Percentiles rank a stretch among this genome's conserved stretches.
Evolutionary conservation across 2,113 vertebrate species (phyloP).

Genomic region (Acrocephalus kingi): DNA sequence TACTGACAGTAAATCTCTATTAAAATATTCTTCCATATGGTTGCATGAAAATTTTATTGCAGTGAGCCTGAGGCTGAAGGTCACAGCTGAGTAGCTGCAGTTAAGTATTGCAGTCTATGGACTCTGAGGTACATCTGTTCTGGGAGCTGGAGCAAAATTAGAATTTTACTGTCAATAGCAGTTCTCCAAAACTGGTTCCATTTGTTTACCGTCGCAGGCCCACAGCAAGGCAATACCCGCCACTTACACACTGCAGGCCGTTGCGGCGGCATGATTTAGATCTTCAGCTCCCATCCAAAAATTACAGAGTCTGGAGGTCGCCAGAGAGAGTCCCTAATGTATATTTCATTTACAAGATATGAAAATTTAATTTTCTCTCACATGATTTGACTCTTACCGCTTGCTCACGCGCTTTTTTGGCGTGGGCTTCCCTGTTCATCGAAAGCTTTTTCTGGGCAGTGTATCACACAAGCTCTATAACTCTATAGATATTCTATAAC

Average conservation of each 20-base stretch:
- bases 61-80: constrained; percentile 91
- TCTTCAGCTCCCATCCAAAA: constrained; percentile 62
- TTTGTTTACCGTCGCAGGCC: constrained; percentile 74
- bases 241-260: background rate
- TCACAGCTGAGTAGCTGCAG: constrained; percentile 89
- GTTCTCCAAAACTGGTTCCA: constrained; percentile 79
- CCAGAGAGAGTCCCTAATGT: constrained; percentile 72
- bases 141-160: constrained; percentile 86
- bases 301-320: constrained; percentile 70
- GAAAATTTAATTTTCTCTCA: constrained; percentile 79
- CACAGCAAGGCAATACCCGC: constrained; percentile 18
- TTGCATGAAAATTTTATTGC: constrained; percentile 98
- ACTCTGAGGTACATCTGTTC: constrained; percentile 88
- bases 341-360: constrained; percentile 80
- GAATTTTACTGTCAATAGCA: constrained; percentile 87
- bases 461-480: constrained; percentile 47
- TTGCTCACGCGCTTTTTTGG: constrained; percentile 50
- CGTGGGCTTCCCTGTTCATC: constrained; percentile 4
- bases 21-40: constrained; percentile 99
- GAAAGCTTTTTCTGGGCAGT: constrained; percentile 48
- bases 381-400: constrained; percentile 58
- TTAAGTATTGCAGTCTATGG: constrained; percentile 87
- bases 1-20: constrained; percentile 97
- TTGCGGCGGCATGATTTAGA: constrained; percentile 48
- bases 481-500: background rate